Evolutionary conservation across 2,113 vertebrate species (phyloP), one percentile per base, ranked within the genome.

Genomic region (Hippocampus barbouri): DNA sequence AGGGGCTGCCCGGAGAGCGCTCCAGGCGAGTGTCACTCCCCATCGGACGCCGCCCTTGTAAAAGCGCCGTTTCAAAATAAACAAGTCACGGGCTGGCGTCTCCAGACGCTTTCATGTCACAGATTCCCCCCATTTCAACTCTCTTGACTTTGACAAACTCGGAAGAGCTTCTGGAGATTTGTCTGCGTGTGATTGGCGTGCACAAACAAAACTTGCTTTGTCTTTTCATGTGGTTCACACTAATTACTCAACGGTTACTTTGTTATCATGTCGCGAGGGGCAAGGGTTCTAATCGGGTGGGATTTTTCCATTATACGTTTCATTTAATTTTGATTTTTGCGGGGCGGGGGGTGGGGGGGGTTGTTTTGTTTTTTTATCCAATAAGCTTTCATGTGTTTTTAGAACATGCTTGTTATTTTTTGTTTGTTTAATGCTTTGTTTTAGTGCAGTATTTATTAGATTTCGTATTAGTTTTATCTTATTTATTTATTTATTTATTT

Each of bases 1-100:
- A 85, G 75, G 83, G 76, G 63, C 7, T 87, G 87, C 91, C 88
- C 12, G 47, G 85, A 89, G 90, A 86, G 63, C 51, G 86, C 90
- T 84, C 68, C 81, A 87, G 90, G 91, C 90, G 75, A 85, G 85
- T 88, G 88, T 87, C 90, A 89, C 88, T 85, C 89, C 89, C 85
- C 89, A 89, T 90, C 79, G 87, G 81, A 87, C 82, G 83, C 82
- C 85, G 84, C 77, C 40, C 73, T 75, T 86, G 56, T 25, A 57
- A 89, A 88, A 76, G 73, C 21, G 77, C 75, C 76, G 81, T 81
- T 91, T 89, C 85, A 89, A 88, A 88, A 88, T 85, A 91, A 90
- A 83, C 76, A 76, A 41, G 87, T 84, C 84, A 83, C 68, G 40
- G 51, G 81, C 79, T 72, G 56, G 70, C 27, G 61, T 73, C 70